phyloP scores from a whole-genome alignment of 2,113 vertebrate species.

The Poicephalus gulielmi region DNA sequence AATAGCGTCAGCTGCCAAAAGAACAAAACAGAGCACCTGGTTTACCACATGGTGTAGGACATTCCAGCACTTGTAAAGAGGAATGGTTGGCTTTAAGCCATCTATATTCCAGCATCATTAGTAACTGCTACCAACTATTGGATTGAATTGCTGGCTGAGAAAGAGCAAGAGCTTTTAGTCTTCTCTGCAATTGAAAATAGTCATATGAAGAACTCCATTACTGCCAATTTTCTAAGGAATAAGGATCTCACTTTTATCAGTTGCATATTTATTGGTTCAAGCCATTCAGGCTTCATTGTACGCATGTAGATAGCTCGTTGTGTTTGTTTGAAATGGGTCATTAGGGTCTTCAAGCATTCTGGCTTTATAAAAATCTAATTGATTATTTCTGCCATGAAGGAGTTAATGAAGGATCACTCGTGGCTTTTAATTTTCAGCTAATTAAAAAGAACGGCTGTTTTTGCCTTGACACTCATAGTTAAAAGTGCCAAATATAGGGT shows the following conservation, averaged over 20 bases:
- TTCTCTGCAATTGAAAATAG: constrained; percentile 67
- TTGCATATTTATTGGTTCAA: constrained; percentile 67
- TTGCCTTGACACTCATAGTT: constrained; percentile 65
- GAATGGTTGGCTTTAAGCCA: constrained; percentile 39
- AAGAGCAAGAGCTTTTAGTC: constrained; percentile 62
- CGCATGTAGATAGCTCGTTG: constrained; percentile 39
- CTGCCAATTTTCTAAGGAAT: constrained; percentile 69
- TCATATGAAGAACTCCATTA: constrained; percentile 52
- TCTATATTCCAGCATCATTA: constrained; percentile 13
- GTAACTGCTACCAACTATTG: constrained; percentile 38
- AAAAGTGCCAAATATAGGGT: constrained; percentile 64
- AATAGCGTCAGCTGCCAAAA: constrained; percentile 56
- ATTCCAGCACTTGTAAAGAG: constrained; percentile 42
- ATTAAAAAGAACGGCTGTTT: constrained; percentile 57
- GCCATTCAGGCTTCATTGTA: constrained; percentile 70
- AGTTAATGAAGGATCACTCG: constrained; percentile 54
- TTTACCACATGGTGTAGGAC: constrained; percentile 56
- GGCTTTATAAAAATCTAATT: constrained; percentile 72
- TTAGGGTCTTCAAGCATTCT: constrained; percentile 72
- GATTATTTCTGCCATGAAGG: constrained; percentile 70
- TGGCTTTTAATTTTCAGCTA: constrained; percentile 52
- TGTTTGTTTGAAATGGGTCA: constrained; percentile 69
- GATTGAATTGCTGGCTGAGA: constrained; percentile 56
- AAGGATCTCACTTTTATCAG: constrained; percentile 67
- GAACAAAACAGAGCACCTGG: constrained; percentile 64